Percentiles rank a stretch among this genome's conserved stretches.
These are phyloP conservation scores for Cydia pomonella DNA, from an alignment of 1,140 invertebrate genomes.

Conservation along the genomic window DNA sequence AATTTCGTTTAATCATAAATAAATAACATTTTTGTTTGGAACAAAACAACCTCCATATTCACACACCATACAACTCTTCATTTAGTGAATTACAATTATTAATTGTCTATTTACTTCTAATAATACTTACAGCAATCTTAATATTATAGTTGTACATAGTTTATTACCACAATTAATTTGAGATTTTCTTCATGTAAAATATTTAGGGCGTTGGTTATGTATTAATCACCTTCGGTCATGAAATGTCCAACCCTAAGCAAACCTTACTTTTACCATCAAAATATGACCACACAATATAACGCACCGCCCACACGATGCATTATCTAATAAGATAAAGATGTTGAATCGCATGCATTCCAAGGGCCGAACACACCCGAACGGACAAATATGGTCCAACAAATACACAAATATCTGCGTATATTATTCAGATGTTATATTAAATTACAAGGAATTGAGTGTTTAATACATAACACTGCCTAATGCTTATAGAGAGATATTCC, in stretches of 20 bases:
- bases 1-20: slow-evolving; percentile 80
- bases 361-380: neutral
- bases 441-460: neutral
- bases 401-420: no score
- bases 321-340: no score
- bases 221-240: neutral
- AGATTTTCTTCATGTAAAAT: slow-evolving; percentile 75
- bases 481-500: slow-evolving; percentile 76
- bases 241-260: neutral
- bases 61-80: slow-evolving; percentile 76
- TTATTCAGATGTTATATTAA: neutral
- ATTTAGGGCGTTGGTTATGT: slow-evolving; percentile 44
- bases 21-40: slow-evolving; percentile 80
- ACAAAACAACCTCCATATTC: slow-evolving; percentile 80
- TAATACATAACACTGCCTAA: slow-evolving; percentile 39
- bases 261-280: no score
- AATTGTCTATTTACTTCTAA: slow-evolving; percentile 78
- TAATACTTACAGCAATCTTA: slow-evolving; percentile 80
- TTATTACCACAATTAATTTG: slow-evolving; percentile 79
- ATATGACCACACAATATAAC: no score
- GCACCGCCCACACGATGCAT: no score
- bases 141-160: slow-evolving; percentile 76
- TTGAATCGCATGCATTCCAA: no score
- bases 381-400: neutral
- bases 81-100: slow-evolving; percentile 77